These are phyloP conservation scores for Crossocerus cetratus DNA, from an alignment of 2,888 invertebrate genomes.

Conservation along the genomic window DNA sequence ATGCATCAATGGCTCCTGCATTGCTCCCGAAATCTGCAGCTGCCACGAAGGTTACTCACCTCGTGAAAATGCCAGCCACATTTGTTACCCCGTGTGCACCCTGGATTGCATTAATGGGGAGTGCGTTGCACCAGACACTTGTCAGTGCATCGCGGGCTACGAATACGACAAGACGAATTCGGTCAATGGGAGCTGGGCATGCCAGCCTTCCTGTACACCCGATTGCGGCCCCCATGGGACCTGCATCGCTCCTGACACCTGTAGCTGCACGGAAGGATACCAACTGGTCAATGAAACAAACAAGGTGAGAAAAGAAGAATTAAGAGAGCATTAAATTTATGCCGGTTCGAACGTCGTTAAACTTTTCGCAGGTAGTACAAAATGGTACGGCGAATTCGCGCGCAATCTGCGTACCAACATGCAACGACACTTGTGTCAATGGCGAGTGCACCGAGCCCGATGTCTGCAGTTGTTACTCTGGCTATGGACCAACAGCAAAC, in stretches of 20 bases:
- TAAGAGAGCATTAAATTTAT: neutral
- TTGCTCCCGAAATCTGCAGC: slow-evolving; percentile 81
- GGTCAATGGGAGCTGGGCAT: slow-evolving; percentile 67
- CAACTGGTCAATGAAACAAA: neutral
- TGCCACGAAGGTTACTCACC: slow-evolving; percentile 79
- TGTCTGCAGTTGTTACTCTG: slow-evolving; percentile 72
- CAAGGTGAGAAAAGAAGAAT: slow-evolving; percentile 61
- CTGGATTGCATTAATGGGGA: slow-evolving; percentile 64
- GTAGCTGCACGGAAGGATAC: slow-evolving; percentile 66
- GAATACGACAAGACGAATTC: slow-evolving; percentile 78
- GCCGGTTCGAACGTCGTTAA: neutral
- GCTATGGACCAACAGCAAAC: slow-evolving; percentile 66
- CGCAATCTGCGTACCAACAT: slow-evolving; percentile 34
- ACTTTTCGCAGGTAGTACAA: neutral
- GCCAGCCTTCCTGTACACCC: slow-evolving; percentile 80
- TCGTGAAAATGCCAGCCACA: slow-evolving; percentile 23
- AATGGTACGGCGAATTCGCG: neutral
- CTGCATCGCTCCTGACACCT: slow-evolving; percentile 66
- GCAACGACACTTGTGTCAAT: slow-evolving; percentile 71
- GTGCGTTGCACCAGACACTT: slow-evolving; percentile 59
- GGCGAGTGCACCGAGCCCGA: slow-evolving; percentile 77
- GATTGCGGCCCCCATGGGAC: slow-evolving; percentile 78
- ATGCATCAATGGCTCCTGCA: slow-evolving; percentile 81
- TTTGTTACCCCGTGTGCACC: slow-evolving; percentile 69
- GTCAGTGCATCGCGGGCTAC: slow-evolving; percentile 62